phyloP scores from a whole-genome alignment of 2,797 vertebrate species.

The Paedocypris micromegethes region DNA sequence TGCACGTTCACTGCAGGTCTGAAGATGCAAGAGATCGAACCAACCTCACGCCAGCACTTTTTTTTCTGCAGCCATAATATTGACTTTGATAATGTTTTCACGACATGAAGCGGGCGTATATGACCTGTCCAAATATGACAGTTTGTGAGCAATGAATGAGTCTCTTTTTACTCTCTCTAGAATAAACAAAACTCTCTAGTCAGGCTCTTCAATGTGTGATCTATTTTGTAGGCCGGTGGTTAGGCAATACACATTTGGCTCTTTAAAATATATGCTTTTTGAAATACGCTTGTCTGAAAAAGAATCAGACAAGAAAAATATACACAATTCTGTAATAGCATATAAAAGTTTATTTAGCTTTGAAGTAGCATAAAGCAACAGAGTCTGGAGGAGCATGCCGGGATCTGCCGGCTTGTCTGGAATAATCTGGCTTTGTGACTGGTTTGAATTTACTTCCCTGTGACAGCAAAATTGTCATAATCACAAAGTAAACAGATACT shows the following conservation, averaged over 20 bases:
- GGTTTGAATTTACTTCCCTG: slow-evolving; percentile 72
- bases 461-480: slow-evolving; percentile 79
- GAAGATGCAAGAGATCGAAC: not conserved
- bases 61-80: slow-evolving; percentile 64
- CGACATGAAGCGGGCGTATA: slow-evolving; percentile 51
- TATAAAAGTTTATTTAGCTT: slow-evolving; percentile 74
- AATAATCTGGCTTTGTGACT: slow-evolving; percentile 69
- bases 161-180: slow-evolving; percentile 61
- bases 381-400: not conserved
- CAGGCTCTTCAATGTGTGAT: slow-evolving; percentile 38
- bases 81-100: slow-evolving; percentile 70
- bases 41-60: slow-evolving; percentile 61
- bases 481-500: slow-evolving; percentile 82
- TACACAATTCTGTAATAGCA: slow-evolving; percentile 73
- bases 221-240: slow-evolving; percentile 38
- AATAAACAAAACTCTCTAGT: slow-evolving; percentile 42
- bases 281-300: slow-evolving; percentile 45
- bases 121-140: slow-evolving; percentile 53
- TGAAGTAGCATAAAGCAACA: slow-evolving; percentile 55
- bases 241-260: slow-evolving; percentile 49
- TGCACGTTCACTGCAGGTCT: slow-evolving; percentile 8
- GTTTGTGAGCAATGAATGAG: slow-evolving; percentile 52
- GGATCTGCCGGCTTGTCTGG: slow-evolving; percentile 59
- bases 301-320: slow-evolving; percentile 70
- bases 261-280: slow-evolving; percentile 54